phyloP scores from a whole-genome alignment of 2,888 invertebrate genomes.

The Eupithecia centaureata region DNA sequence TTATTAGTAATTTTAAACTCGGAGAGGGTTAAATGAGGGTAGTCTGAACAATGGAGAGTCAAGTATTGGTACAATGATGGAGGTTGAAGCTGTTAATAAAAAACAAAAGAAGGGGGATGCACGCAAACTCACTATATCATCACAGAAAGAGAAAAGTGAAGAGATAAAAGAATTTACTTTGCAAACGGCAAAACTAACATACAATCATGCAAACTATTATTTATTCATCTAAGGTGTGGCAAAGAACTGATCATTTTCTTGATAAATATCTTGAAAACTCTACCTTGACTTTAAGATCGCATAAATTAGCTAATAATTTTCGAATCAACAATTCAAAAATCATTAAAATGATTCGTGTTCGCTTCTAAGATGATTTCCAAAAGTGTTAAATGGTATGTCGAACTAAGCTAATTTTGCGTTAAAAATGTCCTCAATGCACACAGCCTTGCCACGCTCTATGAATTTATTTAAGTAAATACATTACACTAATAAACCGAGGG shows the following conservation, averaged over 20 bases:
- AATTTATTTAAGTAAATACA: constrained; percentile 78
- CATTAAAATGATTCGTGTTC: constrained; percentile 78
- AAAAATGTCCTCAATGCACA: constrained; percentile 86
- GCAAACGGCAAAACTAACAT: constrained; percentile 66
- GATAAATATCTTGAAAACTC: constrained; percentile 66
- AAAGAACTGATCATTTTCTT: constrained; percentile 80
- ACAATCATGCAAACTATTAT: constrained; percentile 74
- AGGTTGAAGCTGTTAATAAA: constrained; percentile 67
- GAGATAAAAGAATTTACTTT: constrained; percentile 51
- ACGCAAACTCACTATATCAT: constrained; percentile 61
- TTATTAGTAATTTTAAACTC: constrained; percentile 69
- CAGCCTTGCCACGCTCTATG: constrained; percentile 89
- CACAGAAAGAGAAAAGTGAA: constrained; percentile 60
- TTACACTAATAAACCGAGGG: constrained; percentile 83
- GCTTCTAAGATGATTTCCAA: constrained; percentile 78
- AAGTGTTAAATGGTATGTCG: constrained; percentile 71
- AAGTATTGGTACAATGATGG: constrained; percentile 71
- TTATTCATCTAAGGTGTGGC: constrained; percentile 83
- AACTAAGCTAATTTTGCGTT: constrained; percentile 82
- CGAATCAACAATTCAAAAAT: constrained; percentile 66
- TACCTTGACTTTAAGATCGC: constrained; percentile 70
- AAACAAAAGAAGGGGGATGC: constrained; percentile 55
- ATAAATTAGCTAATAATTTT: constrained; percentile 71
- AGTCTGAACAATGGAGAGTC: constrained; percentile 66
- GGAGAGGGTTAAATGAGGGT: constrained; percentile 59